Evolutionary conservation across 2,113 vertebrate species (phyloP).

Genomic region (Emydocephalus ijimae): DNA sequence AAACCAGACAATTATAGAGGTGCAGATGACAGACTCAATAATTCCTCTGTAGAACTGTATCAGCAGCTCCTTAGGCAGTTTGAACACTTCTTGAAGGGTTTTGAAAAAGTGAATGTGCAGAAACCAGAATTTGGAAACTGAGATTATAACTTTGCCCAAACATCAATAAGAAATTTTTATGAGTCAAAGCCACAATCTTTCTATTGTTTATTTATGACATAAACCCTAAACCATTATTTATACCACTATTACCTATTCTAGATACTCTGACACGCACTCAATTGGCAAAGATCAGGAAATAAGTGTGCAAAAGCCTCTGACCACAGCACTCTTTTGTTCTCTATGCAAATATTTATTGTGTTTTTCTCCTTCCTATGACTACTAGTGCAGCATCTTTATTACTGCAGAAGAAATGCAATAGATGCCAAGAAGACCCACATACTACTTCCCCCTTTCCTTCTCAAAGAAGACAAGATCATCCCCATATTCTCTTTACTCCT

Average conservation of each 20-base stretch:
- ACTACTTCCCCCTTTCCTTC: not conserved
- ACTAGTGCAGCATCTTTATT: not conserved
- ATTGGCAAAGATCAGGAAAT: not conserved
- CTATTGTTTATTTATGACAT: not conserved
- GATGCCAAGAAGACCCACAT: not conserved
- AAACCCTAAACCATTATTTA: not conserved
- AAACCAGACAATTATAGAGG: no score
- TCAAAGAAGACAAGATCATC: not conserved
- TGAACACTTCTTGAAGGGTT: not conserved
- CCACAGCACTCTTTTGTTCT: not conserved
- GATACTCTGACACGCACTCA: not conserved
- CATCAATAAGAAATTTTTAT: not conserved
- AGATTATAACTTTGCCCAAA: not conserved
- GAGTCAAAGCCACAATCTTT: not conserved
- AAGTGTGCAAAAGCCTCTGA: not conserved
- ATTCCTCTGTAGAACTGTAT: no score
- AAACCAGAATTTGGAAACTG: not conserved
- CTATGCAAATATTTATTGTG: not conserved
- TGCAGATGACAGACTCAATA: no score
- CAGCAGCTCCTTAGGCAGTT: no score
- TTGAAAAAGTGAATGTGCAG: fast-evolving
- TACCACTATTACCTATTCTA: not conserved
- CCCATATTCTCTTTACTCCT: not conserved
- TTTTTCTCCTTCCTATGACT: not conserved
- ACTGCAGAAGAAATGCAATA: not conserved